phyloP scores from a whole-genome alignment of 2,113 vertebrate species.

The Ceyx cyanopectus region DNA sequence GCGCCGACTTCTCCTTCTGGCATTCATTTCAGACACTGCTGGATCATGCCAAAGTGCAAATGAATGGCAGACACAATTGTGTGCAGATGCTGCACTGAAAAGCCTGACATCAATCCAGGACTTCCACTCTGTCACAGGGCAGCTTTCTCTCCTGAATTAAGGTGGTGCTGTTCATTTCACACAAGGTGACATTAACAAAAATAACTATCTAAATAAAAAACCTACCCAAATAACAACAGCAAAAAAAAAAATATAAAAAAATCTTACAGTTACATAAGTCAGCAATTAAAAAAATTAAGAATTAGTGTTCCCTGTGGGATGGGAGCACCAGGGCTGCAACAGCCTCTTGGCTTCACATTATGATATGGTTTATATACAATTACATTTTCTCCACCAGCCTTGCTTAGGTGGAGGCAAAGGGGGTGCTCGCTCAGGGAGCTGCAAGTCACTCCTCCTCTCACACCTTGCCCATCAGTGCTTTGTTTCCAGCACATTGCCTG shows the following conservation, averaged over 20 bases:
- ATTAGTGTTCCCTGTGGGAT: background rate
- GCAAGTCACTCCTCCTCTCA: background rate
- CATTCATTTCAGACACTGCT: background rate
- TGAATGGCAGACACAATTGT: background rate
- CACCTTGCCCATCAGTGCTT: background rate
- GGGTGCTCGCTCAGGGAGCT: background rate
- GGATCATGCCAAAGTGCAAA: slow-evolving; percentile 30
- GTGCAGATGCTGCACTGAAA: slow-evolving; percentile 13
- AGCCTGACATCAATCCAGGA: background rate
- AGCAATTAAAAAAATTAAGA: background rate
- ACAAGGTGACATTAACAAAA: background rate
- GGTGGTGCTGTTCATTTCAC: background rate
- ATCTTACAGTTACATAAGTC: background rate
- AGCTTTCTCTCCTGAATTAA: background rate
- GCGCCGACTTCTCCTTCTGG: background rate
- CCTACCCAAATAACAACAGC: background rate
- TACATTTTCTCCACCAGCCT: background rate
- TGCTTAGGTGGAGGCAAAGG: background rate
- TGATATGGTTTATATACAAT: background rate
- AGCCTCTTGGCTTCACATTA: background rate
- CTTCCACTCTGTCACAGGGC: background rate
- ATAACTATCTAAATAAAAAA: background rate
- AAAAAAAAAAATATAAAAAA: background rate
- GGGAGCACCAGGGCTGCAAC: background rate
- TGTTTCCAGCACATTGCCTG: background rate